phyloP scores from a whole-genome alignment of 2,797 vertebrate species.

The Schizopygopsis pylzovi region DNA sequence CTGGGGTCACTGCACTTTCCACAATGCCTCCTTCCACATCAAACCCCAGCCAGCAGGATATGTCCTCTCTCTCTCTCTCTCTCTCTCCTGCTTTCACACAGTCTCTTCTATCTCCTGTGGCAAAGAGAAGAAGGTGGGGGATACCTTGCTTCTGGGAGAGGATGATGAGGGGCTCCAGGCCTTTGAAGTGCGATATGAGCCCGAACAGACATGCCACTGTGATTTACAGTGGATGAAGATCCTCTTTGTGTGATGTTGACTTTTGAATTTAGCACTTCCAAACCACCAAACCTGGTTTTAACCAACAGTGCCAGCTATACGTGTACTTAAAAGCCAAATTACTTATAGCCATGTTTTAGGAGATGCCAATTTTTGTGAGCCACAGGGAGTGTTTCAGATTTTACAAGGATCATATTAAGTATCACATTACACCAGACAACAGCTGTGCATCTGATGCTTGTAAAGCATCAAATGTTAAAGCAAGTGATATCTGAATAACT shows the following conservation, averaged over 20 bases:
- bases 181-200: slow-evolving; percentile 60
- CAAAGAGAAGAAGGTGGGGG: slow-evolving; percentile 11
- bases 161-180: slow-evolving; percentile 20
- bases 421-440: slow-evolving; percentile 1
- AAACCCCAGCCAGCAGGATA: slow-evolving; percentile 54
- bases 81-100: slow-evolving; percentile 7
- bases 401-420: slow-evolving; percentile 41
- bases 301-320: not conserved
- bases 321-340: slow-evolving; percentile 10
- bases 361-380: slow-evolving; percentile 16
- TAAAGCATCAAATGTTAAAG: slow-evolving; percentile 9
- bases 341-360: slow-evolving; percentile 34
- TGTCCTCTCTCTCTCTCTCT: slow-evolving; percentile 14
- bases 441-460: not conserved
- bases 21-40: slow-evolving; percentile 58
- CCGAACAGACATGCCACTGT: slow-evolving; percentile 40
- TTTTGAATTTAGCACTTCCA: not conserved
- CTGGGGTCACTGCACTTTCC: slow-evolving; percentile 49
- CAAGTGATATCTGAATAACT: slow-evolving; percentile 16
- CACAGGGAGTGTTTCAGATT: slow-evolving; percentile 48
- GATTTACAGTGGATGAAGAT: slow-evolving; percentile 58
- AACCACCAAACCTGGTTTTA: not conserved
- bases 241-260: slow-evolving; percentile 18
- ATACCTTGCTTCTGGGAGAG: slow-evolving; percentile 24
- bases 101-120: slow-evolving; percentile 26